Conservation (phyloP, 2,113 vertebrate species). For the Thamnophis sirtalis region DNA sequence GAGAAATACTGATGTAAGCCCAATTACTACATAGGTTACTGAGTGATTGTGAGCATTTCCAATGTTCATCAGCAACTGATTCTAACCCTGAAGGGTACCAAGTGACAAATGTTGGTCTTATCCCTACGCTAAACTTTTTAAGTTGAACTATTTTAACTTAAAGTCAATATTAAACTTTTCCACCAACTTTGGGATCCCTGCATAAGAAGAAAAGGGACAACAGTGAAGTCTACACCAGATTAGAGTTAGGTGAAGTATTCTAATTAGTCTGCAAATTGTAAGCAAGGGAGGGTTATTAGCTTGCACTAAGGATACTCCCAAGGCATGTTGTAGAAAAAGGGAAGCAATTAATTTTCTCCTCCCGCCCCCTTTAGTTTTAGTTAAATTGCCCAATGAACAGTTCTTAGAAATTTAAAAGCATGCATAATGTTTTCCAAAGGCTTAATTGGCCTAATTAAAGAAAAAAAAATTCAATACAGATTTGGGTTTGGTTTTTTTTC, state of each 20-base stretch:
- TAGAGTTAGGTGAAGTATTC: neutral
- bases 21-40: neutral
- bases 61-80: neutral
- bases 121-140: neutral
- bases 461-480: neutral
- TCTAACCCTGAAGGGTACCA: neutral
- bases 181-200: neutral
- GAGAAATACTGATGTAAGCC: neutral
- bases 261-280: neutral
- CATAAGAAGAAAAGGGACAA: neutral
- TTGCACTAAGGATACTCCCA: neutral
- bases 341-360: neutral
- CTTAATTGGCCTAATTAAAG: neutral
- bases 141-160: neutral
- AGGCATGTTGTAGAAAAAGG: neutral
- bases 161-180: neutral
- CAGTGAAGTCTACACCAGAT: neutral
- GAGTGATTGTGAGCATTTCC: neutral
- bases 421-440: neutral
- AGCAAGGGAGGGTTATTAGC: neutral
- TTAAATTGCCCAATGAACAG: neutral
- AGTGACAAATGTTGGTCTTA: neutral
- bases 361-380: neutral
- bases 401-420: neutral
- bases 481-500: neutral